A percentile compares a stretch with the other conserved stretches of the same genome.
phyloP scores from a whole-genome alignment of 2,888 invertebrate species.

The Philereme transversata region DNA sequence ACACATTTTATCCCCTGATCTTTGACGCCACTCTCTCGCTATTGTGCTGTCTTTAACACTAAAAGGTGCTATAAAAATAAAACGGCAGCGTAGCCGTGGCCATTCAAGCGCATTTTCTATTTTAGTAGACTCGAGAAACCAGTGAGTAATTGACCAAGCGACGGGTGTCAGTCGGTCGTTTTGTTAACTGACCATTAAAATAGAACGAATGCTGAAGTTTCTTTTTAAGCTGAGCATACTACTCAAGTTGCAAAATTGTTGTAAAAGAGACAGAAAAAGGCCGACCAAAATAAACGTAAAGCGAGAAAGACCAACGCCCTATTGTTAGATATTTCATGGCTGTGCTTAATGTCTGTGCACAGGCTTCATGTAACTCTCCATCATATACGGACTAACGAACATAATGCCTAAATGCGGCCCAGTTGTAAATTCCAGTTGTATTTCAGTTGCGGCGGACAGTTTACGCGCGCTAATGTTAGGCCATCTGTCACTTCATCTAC shows the following conservation, averaged over 20 bases:
- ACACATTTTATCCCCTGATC: slow-evolving; percentile 33
- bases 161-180: slow-evolving; percentile 16
- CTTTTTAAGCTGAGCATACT: slow-evolving; percentile 4
- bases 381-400: slow-evolving; percentile 25
- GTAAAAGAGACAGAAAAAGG: slow-evolving; percentile 10
- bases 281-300: slow-evolving; percentile 6
- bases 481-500: slow-evolving; percentile 29
- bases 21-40: slow-evolving; percentile 24
- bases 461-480: slow-evolving; percentile 25
- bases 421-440: slow-evolving; percentile 22
- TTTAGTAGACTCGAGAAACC: slow-evolving; percentile 22
- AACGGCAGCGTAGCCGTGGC: slow-evolving; percentile 14
- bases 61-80: slow-evolving; percentile 30
- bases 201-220: not conserved
- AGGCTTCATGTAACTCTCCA: slow-evolving; percentile 15
- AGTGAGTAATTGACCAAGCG: slow-evolving; percentile 26
- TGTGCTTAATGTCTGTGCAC: slow-evolving; percentile 5
- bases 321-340: slow-evolving; percentile 22
- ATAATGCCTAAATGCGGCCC: slow-evolving; percentile 21
- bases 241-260: slow-evolving; percentile 6
- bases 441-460: slow-evolving; percentile 22
- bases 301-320: slow-evolving; percentile 12
- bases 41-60: slow-evolving; percentile 30
- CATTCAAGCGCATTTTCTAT: slow-evolving; percentile 23
- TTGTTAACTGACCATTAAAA: slow-evolving; percentile 12